Evolutionary conservation across 2,113 vertebrate species (phyloP), one percentile per base, ranked within the genome.

Genomic region (Salvelinus fontinalis): DNA sequence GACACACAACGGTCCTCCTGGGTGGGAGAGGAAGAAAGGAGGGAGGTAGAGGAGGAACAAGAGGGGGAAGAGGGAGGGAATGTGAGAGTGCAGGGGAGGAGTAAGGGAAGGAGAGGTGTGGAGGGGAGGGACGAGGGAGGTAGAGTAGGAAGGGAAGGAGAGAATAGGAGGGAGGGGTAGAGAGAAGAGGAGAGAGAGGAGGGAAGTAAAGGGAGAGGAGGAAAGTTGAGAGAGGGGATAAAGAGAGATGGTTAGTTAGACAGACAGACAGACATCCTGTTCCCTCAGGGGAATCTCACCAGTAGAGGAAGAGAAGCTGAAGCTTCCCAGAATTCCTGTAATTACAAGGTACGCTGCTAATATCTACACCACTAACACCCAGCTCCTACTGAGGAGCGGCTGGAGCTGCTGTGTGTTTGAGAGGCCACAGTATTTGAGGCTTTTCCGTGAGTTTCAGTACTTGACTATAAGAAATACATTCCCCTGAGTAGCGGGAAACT

Each of bases 1-100:
- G 65, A 73, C 51, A 80, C 82, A 20, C 66, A 71, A 0, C 7
- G 71, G 0, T 81, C 79, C 69, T n/a, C 68, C 85, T 88, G 74
- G 44, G 27, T 64, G 12, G 29, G 39, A 57, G 51, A 59, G 16
- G 48, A 6, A 71, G 9, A 29, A 16, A 70, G 5, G 18, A 9
- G 39, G 64, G 34, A 13, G 31, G 3, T 5, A 66, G 64, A 8
- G 64, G 27, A 14, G 12, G 60, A 64, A 11, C 12, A 34, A 51
- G 44, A 12, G n/a, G 13, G 2, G 49, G 49, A 14, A 51, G 34
- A 31, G 29, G 29, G 4, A 31, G 29, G 29, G 29, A 31, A 5
- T 13, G 7, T 1, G 4, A 5, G 18, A 22, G 1, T 4, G 62
- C 1, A 64, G 60, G 8, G 60, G 3, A 5, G 49, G 49, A 51